Conservation (phyloP, 2,797 vertebrate species). For the Propithecus deckenii region DNA sequence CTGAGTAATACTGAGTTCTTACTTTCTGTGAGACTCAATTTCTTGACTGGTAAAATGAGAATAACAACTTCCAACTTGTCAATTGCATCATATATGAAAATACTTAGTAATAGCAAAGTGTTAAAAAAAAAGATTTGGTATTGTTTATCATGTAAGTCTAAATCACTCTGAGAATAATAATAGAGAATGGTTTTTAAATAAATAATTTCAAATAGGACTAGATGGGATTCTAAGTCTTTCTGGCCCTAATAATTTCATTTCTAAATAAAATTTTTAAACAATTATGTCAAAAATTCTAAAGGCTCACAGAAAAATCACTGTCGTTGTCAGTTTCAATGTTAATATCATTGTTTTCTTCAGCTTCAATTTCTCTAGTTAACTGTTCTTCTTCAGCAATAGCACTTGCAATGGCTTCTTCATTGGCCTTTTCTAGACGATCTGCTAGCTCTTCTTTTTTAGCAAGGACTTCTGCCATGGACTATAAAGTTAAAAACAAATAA, state of each 20-base stretch:
- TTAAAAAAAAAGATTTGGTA: neutral
- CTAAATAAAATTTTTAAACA: neutral
- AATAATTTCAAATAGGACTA: neutral
- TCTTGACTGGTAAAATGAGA: conserved; percentile 10
- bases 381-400: conserved; percentile 99
- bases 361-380: conserved; percentile 96
- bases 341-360: conserved; percentile 94
- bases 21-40: conserved; percentile 26
- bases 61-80: neutral
- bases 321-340: conserved; percentile 96
- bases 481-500: conserved; percentile 51
- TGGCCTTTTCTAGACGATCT: conserved; percentile 96
- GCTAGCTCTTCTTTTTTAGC: conserved; percentile 99
- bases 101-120: neutral
- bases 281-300: neutral
- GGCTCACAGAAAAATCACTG: conserved; percentile 94
- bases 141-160: neutral
- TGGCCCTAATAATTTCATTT: neutral
- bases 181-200: neutral
- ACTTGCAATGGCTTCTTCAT: conserved; percentile 99
- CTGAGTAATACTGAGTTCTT: neutral
- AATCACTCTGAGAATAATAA: neutral
- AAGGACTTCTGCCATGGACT: conserved; percentile 99
- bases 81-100: neutral
- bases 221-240: neutral